phyloP scores from a whole-genome alignment of 2,797 vertebrate genomes.

The Pangasius krempfi region DNA sequence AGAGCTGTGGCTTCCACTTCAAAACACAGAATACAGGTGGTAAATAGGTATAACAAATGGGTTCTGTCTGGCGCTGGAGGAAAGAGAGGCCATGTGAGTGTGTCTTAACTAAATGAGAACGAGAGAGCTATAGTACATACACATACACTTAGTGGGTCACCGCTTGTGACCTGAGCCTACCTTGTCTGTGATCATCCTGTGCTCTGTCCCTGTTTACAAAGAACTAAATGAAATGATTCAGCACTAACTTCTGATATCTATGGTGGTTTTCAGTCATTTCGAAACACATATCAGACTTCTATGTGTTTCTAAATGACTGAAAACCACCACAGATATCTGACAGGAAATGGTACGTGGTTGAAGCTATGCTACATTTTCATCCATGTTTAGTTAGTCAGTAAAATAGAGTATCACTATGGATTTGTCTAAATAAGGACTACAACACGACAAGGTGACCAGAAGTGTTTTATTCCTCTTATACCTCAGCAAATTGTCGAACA shows the following conservation, averaged over 20 bases:
- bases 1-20: conserved; percentile 9
- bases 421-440: too few relatives aligned
- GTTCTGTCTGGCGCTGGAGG: conserved; percentile 39
- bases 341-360: background rate
- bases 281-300: background rate
- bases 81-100: conserved; percentile 15
- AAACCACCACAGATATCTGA: background rate
- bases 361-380: background rate
- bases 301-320: background rate
- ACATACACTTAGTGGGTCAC: background rate
- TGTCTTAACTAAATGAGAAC: conserved; percentile 23
- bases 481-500: too few relatives aligned
- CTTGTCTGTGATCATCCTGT: background rate
- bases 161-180: background rate
- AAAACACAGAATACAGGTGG: conserved; percentile 51
- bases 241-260: background rate
- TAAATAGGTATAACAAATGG: conserved; percentile 57
- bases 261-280: too few relatives aligned
- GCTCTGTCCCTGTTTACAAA: background rate
- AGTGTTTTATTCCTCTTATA: too few relatives aligned
- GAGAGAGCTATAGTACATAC: background rate
- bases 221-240: background rate
- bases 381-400: too few relatives aligned
- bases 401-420: too few relatives aligned
- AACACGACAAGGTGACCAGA: too few relatives aligned